Base-by-base conservation (phyloP, 2,888 invertebrate genomes). In the Allolobophora icterica region DNA sequence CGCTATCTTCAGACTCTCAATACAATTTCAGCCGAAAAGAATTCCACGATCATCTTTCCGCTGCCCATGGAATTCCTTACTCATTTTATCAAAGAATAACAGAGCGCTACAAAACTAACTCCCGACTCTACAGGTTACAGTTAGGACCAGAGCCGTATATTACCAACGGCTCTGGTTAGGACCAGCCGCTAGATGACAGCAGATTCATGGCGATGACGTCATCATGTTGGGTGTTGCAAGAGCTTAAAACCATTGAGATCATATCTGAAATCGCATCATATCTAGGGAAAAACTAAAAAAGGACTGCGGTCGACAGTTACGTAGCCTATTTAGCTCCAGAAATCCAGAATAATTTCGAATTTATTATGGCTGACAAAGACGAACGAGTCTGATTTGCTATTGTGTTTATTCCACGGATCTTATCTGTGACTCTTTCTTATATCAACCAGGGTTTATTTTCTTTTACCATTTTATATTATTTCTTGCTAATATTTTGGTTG, bases 1-100 rank as follows among this genome's bases (percentile, higher is more conserved):
- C 97, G 99, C 92, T 99, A 99, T 94, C 96, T 98, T 92, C 97
- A 99, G 97, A 99, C 99, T 0, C 96, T 99, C 94, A 99, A 98
- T 96, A 98, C 98, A 91, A 99, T 99, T 95, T 98, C 98, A 40
- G 98, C 98, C 42, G 99, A 99, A 96, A 91, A 92, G 84, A 91
- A 91, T 89, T 91, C 91, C 24, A 91, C 91, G 35, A 91, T 91
- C 52, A 91, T 91, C 45, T 91, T 91, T 90, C 91, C 91, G 1
- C 40, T 91, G 91, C 91, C 91, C 84, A 90, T 91, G 45, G 91
- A 91, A 38, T 83, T 91, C 58, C 42, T 91, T 6, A 84, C 84
- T 35, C 52, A 89, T 21, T 91, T 91, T 87, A 89, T 83, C 24
- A 91, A 90, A 30, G 38, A 91, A 33, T 91, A 58, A 33, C 58